phyloP scores from a whole-genome alignment of 2,797 vertebrate species.

The Microcaecilia unicolor region DNA sequence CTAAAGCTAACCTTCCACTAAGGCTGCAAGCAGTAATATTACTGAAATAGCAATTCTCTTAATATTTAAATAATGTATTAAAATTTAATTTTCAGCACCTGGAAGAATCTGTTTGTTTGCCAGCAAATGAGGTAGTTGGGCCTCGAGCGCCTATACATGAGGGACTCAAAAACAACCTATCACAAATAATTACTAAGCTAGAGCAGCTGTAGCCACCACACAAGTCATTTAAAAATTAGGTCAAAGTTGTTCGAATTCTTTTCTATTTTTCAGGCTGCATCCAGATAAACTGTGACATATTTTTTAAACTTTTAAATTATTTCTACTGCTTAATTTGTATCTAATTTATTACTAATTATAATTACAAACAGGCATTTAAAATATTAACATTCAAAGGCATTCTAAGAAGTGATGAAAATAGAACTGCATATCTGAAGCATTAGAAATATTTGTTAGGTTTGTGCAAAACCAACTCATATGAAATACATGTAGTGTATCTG shows the following conservation, averaged over 20 bases:
- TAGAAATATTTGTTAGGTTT: too few species aligned
- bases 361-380: background rate
- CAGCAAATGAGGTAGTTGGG: constrained; percentile 60
- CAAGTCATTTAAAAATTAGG: constrained; percentile 53
- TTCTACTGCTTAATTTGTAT: constrained; percentile 4
- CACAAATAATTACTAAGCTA: constrained; percentile 65
- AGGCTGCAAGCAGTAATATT: constrained; percentile 58
- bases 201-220: constrained; percentile 50
- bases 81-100: constrained; percentile 83
- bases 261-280: too few species aligned
- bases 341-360: constrained; percentile 16
- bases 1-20: constrained; percentile 31
- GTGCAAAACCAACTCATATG: too few species aligned
- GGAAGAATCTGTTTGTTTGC: constrained; percentile 64
- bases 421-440: too few species aligned
- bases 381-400: background rate
- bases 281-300: too few species aligned
- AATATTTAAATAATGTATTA: constrained; percentile 87
- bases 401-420: too few species aligned
- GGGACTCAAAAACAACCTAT: constrained; percentile 61
- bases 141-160: constrained; percentile 60
- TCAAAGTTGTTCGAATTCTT: constrained; percentile 50
- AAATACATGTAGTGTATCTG: too few species aligned
- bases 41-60: constrained; percentile 65
- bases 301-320: constrained; percentile 12